phyloP scores from a whole-genome alignment of 2,888 invertebrate genomes.

The Mythimna pallens region DNA sequence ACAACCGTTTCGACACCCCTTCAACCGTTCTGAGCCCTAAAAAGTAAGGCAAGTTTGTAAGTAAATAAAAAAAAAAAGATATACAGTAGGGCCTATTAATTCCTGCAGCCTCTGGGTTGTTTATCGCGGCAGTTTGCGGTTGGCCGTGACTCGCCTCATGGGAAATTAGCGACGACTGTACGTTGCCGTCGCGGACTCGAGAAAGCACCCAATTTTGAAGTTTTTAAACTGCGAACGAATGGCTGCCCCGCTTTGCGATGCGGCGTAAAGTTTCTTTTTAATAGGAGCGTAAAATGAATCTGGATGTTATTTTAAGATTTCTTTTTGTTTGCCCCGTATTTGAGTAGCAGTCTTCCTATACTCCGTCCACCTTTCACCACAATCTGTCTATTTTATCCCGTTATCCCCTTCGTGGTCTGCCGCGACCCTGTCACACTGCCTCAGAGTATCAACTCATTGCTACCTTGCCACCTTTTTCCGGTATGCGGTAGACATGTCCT shows the following conservation, averaged over 20 bases:
- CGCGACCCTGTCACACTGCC: not conserved
- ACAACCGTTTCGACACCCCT: not conserved
- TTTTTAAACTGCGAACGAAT: slow-evolving; percentile 75
- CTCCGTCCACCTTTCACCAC: not conserved
- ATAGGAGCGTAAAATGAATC: slow-evolving; percentile 64
- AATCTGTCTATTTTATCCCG: not conserved
- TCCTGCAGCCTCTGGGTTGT: slow-evolving; percentile 70
- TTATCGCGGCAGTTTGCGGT: slow-evolving; percentile 78
- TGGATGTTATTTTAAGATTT: slow-evolving; percentile 6
- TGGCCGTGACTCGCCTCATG: slow-evolving; percentile 74
- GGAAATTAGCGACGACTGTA: slow-evolving; percentile 78
- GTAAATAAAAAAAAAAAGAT: slow-evolving; percentile 48
- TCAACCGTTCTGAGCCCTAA: slow-evolving; percentile 6
- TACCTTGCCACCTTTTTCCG: not conserved
- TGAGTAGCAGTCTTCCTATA: not conserved
- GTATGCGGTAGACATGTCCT: not conserved
- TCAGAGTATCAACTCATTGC: not conserved
- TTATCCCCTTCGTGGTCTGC: not conserved
- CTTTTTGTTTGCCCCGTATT: not conserved
- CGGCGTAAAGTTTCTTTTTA: slow-evolving; percentile 73
- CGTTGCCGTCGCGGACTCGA: slow-evolving; percentile 67
- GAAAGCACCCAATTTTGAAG: slow-evolving; percentile 80
- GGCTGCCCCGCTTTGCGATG: slow-evolving; percentile 45
- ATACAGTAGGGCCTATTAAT: slow-evolving; percentile 62
- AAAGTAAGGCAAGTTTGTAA: slow-evolving; percentile 37